Evolutionary conservation across 2,888 invertebrate species (phyloP), one percentile per base, ranked within the genome.

Genomic region (Lasiommata megera): DNA sequence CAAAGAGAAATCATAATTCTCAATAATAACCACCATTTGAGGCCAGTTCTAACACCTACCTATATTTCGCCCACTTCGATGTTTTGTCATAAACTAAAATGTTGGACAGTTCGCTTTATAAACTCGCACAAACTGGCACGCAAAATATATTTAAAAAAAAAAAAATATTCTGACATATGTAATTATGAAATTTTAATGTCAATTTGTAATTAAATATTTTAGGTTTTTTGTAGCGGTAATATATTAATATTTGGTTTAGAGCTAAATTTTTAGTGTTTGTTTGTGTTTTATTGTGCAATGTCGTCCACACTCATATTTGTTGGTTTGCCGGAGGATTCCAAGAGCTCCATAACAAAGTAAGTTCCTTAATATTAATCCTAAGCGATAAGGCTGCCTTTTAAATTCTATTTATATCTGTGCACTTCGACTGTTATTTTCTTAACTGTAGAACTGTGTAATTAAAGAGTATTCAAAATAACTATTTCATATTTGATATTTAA

Each of bases 231-330:
- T 44, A 43, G 12, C 17, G 34, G 43, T 44, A 41, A 53, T 40
- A 29, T 48, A 56, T 56, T n/a, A n/a, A 51, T 57, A 18, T 46
- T 61, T 56, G 64, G 64, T 69, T 56, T 41, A 61, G 56, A 54
- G 60, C 67, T 74, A 74, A 74, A 76, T 80, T 68, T 67, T 58
- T 61, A 28, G 52, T 61, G 31, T 40, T 38, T 46, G 73, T 66
- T 62, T 62, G 61, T 59, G 50, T 34, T 54, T 44, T 62, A 62
- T 61, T 40, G 67, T 69, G 80, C 71, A 71, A 94, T 94, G 94
- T 93, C 93, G 75, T 94, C 94, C 50, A 93, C 93, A 38, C 80
- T 92, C 53, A 92, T 93, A 60, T 93, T 90, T 71, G 89, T 92
- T 62, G 93, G 93, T 59, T 71, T 93, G 63, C 87, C 85, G 44